These are phyloP conservation scores for Poecilia gillii DNA, from an alignment of 2,797 vertebrate species.

Conservation along the genomic window DNA sequence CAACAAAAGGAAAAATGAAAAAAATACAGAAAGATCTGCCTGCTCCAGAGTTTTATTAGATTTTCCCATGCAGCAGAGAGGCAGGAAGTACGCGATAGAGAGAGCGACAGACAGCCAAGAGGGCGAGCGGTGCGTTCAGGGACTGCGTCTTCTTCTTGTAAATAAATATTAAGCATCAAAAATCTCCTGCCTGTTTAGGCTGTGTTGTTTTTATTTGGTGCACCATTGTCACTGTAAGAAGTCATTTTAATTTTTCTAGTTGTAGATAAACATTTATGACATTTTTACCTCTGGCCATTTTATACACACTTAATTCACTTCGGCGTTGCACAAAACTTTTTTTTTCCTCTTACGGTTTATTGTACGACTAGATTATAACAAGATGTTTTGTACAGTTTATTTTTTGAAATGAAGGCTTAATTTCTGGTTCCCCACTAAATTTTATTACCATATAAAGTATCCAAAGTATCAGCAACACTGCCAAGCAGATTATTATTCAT, in stretches of 20 bases:
- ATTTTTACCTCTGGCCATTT: neutral
- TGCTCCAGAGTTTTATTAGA: constrained; percentile 49
- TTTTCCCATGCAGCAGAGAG: constrained; percentile 56
- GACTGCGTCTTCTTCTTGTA: neutral
- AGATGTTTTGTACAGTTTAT: neutral
- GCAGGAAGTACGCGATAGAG: constrained; percentile 27
- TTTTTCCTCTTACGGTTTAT: neutral
- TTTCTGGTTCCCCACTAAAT: neutral
- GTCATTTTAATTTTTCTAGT: neutral
- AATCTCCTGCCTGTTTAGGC: neutral
- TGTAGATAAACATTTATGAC: neutral
- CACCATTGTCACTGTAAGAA: neutral
- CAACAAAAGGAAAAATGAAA: constrained; percentile 10
- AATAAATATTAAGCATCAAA: neutral
- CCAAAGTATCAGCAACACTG: neutral
- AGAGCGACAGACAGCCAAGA: constrained; percentile 41
- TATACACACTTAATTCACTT: neutral
- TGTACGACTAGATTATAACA: neutral
- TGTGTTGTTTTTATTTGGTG: neutral
- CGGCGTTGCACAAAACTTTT: neutral
- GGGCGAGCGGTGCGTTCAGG: constrained; percentile 15
- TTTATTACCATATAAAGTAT: neutral
- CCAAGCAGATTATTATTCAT: neutral
- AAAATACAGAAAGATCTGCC: neutral
- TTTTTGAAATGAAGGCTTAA: neutral